Evolutionary conservation across 2,113 vertebrate species (phyloP).

Genomic region (Sus scrofa): T2T-Sscrofa CM000812.6:247010501-247011000

Average conservation of each 20-base stretch:
- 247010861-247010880: not conserved
- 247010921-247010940: not conserved
- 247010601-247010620: not conserved
- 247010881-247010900: not conserved
- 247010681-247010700: not conserved
- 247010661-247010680: not conserved
- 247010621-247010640: not conserved
- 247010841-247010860: not conserved
- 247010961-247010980: conserved; percentile 4
- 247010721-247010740: conserved; percentile 14
- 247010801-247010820: not conserved
- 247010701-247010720: not conserved
- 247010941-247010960: not conserved
- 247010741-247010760: conserved; percentile 17
- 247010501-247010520: not conserved
- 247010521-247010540: not conserved
- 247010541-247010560: not conserved
- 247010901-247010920: not conserved
- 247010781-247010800: not conserved
- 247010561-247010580: not conserved
- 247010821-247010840: not conserved
- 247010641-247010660: conserved; percentile 32
- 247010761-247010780: not conserved
- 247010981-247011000: not conserved
- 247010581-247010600: not conserved